Percentiles rank a stretch among this genome's conserved stretches.
Evolutionary conservation across 1,140 invertebrate species (phyloP).

Genomic region (Yoshiicerus persimilis): DNA sequence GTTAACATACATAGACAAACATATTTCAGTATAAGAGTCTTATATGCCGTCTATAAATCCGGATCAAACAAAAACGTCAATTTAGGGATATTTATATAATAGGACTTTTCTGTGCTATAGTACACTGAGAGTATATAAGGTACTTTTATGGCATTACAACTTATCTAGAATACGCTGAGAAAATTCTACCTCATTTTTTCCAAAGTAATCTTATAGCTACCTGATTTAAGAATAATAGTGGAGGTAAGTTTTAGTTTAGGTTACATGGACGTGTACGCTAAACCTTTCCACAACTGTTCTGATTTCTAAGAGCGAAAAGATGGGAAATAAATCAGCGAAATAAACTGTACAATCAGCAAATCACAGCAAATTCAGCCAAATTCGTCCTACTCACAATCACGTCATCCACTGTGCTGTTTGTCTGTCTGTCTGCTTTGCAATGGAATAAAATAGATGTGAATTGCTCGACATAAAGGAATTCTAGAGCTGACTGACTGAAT

Average conservation of each 20-base stretch:
- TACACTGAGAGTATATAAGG: no score
- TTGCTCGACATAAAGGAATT: not conserved
- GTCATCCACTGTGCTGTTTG: not conserved
- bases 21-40: not conserved
- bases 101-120: no score
- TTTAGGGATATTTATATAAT: no score
- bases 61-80: not conserved
- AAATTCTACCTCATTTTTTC: not conserved
- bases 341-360: conserved; percentile 6
- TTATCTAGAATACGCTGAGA: not conserved
- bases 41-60: not conserved
- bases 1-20: not conserved
- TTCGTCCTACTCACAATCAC: not conserved
- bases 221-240: not conserved
- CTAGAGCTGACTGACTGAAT: not conserved
- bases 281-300: not conserved
- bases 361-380: not conserved
- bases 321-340: not conserved
- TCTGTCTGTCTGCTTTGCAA: not conserved
- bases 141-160: not conserved
- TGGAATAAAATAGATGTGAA: not conserved
- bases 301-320: not conserved
- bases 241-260: not conserved
- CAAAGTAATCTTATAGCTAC: not conserved
- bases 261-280: not conserved